phyloP scores from a whole-genome alignment of 2,797 vertebrate species.

The Botia kubotai region DNA sequence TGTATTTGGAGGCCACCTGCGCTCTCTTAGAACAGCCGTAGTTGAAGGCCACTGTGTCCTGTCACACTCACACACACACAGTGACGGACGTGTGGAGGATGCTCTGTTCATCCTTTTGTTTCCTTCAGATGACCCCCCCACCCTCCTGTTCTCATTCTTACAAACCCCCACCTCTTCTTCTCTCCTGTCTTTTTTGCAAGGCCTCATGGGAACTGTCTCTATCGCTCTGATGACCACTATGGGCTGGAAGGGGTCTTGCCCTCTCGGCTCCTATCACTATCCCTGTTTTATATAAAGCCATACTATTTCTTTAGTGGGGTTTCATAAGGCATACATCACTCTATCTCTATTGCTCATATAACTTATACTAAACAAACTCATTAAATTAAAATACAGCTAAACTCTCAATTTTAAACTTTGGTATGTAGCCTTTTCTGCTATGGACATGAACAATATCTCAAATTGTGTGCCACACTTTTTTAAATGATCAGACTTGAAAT shows the following conservation, averaged over 20 bases:
- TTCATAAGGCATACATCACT: not conserved
- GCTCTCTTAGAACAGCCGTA: conserved; percentile 34
- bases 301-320: not conserved
- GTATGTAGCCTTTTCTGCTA: not conserved
- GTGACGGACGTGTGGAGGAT: conserved; percentile 73
- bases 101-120: conserved; percentile 82
- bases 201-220: conserved; percentile 76
- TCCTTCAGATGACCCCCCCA: conserved; percentile 59
- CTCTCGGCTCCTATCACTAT: conserved; percentile 41
- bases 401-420: not conserved
- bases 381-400: no score
- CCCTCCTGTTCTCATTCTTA: conserved; percentile 20
- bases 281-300: conserved; percentile 4
- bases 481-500: not conserved
- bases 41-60: conserved; percentile 60
- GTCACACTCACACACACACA: conserved; percentile 53
- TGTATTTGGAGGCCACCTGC: conserved; percentile 55
- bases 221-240: conserved; percentile 76
- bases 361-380: no score
- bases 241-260: conserved; percentile 53
- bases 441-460: not conserved
- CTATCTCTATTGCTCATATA: not conserved
- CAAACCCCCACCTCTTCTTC: conserved; percentile 61
- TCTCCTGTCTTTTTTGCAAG: conserved; percentile 61
- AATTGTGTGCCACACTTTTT: not conserved